Base-by-base conservation (phyloP, 2,888 invertebrate species). In the Napeogenes inachia region DNA sequence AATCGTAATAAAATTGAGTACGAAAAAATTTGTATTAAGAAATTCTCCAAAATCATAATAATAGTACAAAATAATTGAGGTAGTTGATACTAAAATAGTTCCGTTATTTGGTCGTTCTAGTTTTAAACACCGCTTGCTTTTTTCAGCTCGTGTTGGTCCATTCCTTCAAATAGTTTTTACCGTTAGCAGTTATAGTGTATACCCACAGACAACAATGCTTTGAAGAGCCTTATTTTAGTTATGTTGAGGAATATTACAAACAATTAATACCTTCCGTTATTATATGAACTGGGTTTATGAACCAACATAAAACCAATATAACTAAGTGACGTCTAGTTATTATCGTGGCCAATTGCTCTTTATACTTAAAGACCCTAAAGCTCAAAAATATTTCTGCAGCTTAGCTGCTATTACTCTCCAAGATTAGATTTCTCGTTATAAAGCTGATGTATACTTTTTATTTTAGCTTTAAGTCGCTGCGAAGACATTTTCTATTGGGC, bases 131-230 rank as follows among this genome's bases (percentile, higher is more conserved):
- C n/a, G 61, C 50, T 46, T 35, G 38, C 55, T 56, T 56, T 45
- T 50, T 53, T 30, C 10, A 30, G 13, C 50, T 21, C 30, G 32
- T 35, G 46, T 35, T n/a, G 30, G 54, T 30, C 50, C 50, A 56
- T 56, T 50, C 62, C 59, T 53, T 62, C 62, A 35, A 59, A 62
- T 62, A 62, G 62, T 62, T 62, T 58, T 59, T 62, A 50, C 50
- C 45, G 55, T 56, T 58, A 12, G 45, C 13, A 13, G 21, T 50
- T 50, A 21, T 13, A 50, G 21, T 30, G 13, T 6, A 13, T 21
- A 8, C 50, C 4, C 50, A 50, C 21, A 50, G 21, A 21, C 30
- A 50, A 50, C 50, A 50, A 50, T 50, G 50, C 30, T 21, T 21
- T 50, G 50, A 50, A 10, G 5, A 5, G 3, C 5, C 8, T 50